Conservation (phyloP, 2,113 vertebrate genomes). For the Bothrops jararaca region DNA sequence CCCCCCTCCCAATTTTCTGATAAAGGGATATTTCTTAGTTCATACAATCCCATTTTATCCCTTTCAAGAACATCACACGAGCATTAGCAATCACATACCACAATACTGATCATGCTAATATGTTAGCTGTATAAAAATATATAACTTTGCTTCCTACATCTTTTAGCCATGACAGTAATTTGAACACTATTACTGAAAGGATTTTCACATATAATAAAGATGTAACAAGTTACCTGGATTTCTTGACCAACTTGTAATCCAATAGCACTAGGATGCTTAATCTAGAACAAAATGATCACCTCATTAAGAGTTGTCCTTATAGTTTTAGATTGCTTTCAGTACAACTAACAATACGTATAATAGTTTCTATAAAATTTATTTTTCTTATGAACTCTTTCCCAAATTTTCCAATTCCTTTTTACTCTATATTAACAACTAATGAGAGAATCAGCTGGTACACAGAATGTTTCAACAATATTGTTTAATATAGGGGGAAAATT, state of each 20-base stretch:
- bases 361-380: background rate
- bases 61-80: background rate
- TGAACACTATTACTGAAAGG: too few species aligned
- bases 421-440: background rate
- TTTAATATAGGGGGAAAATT: background rate
- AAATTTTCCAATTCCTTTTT: background rate
- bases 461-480: background rate
- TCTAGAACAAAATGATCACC: slow-evolving; percentile 70
- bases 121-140: background rate
- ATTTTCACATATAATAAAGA: background rate
- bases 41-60: background rate
- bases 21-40: background rate
- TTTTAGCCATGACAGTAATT: background rate
- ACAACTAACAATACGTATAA: background rate
- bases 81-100: background rate
- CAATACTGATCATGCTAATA: background rate
- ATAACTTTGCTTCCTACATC: background rate
- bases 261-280: slow-evolving; percentile 90
- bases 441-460: background rate
- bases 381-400: background rate
- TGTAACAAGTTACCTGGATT: slow-evolving; percentile 84
- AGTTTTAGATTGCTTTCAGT: background rate
- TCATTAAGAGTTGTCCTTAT: background rate
- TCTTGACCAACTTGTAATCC: slow-evolving; percentile 94
- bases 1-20: background rate